phyloP scores from a whole-genome alignment of 2,113 vertebrate genomes.

The Numida meleagris region DNA sequence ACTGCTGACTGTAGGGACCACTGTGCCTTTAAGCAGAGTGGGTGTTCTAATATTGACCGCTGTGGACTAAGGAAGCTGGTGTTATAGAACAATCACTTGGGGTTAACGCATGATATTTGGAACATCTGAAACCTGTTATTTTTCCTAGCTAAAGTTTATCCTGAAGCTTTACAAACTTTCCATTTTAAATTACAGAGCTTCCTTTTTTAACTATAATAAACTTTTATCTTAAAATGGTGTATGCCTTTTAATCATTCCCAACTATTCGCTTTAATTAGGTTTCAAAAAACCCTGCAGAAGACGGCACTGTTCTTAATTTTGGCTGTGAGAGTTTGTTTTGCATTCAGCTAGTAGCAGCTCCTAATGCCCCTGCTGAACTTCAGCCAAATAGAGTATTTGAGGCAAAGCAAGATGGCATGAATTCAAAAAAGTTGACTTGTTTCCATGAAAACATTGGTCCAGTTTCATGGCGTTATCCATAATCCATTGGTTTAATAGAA shows the following conservation, averaged over 20 bases:
- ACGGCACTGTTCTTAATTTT: conserved; percentile 79
- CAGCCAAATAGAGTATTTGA: conserved; percentile 64
- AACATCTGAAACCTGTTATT: conserved; percentile 82
- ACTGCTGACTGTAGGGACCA: not conserved
- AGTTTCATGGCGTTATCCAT: conserved; percentile 55
- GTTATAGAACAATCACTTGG: conserved; percentile 68
- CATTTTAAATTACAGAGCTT: conserved; percentile 83
- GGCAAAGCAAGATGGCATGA: conserved; percentile 53
- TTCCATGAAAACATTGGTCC: conserved; percentile 61
- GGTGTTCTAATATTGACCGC: conserved; percentile 51
- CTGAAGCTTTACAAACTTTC: conserved; percentile 79
- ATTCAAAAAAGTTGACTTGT: conserved; percentile 42
- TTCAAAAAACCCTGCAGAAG: conserved; percentile 72
- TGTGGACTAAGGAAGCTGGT: conserved; percentile 51
- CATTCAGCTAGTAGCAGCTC: conserved; percentile 47
- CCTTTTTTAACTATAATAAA: conserved; percentile 79
- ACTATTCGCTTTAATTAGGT: conserved; percentile 72
- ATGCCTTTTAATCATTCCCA: conserved; percentile 80
- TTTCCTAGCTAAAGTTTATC: conserved; percentile 77
- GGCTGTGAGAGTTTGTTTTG: conserved; percentile 58
- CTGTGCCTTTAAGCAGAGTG: conserved; percentile 52
- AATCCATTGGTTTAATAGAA: conserved; percentile 48
- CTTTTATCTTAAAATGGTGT: conserved; percentile 81
- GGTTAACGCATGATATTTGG: conserved; percentile 73
- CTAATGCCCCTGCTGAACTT: conserved; percentile 31